Evolutionary conservation across 2,888 invertebrate species (phyloP).

Genomic region (Ceraclea dissimilis): DNA sequence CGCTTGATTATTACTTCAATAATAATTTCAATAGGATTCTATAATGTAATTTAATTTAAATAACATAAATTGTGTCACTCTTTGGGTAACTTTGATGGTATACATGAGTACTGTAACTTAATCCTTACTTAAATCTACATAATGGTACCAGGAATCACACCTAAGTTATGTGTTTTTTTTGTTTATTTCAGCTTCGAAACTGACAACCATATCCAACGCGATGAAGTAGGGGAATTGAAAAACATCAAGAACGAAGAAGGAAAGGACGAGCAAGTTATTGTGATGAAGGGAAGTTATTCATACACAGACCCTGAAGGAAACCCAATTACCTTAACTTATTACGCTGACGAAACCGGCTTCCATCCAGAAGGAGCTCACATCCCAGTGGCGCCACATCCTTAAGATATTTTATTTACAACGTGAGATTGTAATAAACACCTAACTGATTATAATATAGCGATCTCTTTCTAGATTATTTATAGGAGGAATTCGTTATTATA

Average conservation of each 20-base stretch:
- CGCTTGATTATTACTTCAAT: no score
- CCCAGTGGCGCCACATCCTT: slow-evolving; percentile 12
- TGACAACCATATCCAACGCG: slow-evolving; percentile 21
- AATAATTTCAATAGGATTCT: no score
- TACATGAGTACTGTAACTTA: no score
- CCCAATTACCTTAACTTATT: slow-evolving; percentile 14
- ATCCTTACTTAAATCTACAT: no score
- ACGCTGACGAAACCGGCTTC: slow-evolving; percentile 24
- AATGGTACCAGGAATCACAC: no score
- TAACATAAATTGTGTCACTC: no score
- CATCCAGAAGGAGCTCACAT: slow-evolving; percentile 23
- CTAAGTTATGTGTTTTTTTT: no score
- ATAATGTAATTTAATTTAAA: no score
- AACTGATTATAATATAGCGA: neutral
- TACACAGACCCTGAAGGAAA: slow-evolving; percentile 19
- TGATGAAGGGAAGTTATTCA: slow-evolving; percentile 21
- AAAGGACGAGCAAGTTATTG: slow-evolving; percentile 20
- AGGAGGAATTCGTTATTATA: neutral
- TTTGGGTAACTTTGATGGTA: no score
- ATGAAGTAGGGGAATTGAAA: slow-evolving; percentile 21
- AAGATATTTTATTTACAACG: neutral
- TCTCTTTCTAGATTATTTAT: neutral
- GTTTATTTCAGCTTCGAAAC: slow-evolving; percentile 21
- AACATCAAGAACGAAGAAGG: slow-evolving; percentile 23
- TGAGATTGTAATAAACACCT: neutral